These are phyloP conservation scores for Lamellibrachia satsuma DNA, from an alignment of 2,888 invertebrate species.

Conservation along the genomic window DNA sequence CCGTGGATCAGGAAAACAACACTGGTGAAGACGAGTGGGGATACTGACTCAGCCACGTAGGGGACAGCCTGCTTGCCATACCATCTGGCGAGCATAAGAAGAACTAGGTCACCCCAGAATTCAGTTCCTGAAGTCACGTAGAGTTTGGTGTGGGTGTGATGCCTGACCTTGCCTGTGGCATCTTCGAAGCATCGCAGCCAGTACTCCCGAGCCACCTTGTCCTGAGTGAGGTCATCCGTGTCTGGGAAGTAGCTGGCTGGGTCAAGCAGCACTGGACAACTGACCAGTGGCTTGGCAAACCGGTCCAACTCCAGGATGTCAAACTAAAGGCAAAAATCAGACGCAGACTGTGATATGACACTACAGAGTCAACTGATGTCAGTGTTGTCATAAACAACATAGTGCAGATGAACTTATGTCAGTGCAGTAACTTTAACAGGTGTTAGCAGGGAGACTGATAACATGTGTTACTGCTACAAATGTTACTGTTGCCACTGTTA, in stretches of 20 bases:
- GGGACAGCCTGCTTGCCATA: too few species aligned
- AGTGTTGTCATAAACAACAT: neutral
- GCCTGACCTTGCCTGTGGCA: slow-evolving; percentile 80
- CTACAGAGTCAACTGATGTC: neutral
- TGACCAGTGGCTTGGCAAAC: slow-evolving; percentile 71
- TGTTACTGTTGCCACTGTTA: slow-evolving; percentile 13
- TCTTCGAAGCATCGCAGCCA: slow-evolving; percentile 91
- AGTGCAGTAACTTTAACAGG: too few species aligned
- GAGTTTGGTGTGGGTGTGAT: slow-evolving; percentile 67
- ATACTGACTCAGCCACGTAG: too few species aligned
- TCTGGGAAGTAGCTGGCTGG: slow-evolving; percentile 87
- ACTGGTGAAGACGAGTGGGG: too few species aligned
- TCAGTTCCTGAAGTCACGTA: too few species aligned
- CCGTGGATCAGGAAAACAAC: too few species aligned
- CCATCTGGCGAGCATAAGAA: too few species aligned
- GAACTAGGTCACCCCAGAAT: too few species aligned
- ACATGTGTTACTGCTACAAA: too few species aligned
- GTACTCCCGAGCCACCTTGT: slow-evolving; percentile 84
- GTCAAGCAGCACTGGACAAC: slow-evolving; percentile 81
- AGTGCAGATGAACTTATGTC: neutral
- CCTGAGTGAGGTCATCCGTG: slow-evolving; percentile 86
- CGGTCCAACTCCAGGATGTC: slow-evolving; percentile 72
- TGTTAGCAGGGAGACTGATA: too few species aligned
- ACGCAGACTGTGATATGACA: neutral
- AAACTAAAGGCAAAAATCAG: slow-evolving; percentile 53